These are phyloP conservation scores for Mesopsocus fuscifrons DNA, from an alignment of 2,888 invertebrate genomes.

Conservation along the genomic window DNA sequence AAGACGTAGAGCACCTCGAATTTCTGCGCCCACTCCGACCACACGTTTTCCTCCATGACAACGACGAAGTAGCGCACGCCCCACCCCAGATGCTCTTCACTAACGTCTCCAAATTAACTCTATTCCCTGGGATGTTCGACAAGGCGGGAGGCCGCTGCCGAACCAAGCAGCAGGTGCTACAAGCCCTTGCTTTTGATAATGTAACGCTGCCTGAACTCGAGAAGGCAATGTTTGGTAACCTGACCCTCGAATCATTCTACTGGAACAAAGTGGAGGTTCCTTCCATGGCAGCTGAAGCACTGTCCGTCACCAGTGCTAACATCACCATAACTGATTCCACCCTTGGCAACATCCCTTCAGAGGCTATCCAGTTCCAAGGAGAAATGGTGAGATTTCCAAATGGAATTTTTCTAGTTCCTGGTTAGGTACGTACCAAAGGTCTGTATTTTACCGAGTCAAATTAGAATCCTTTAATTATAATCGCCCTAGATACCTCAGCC, in stretches of 20 bases:
- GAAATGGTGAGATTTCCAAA: background rate
- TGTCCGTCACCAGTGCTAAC: background rate
- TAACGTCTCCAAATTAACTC: background rate
- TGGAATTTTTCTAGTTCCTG: no score
- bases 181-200: background rate
- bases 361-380: background rate
- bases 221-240: background rate
- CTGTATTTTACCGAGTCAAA: no score
- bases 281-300: background rate
- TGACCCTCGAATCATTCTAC: background rate
- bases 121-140: constrained; percentile 1
- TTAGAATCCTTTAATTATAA: no score
- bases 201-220: background rate
- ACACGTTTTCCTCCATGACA: background rate
- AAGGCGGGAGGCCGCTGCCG: background rate
- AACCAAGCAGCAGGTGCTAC: background rate
- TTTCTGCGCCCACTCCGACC: background rate
- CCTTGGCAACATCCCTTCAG: background rate
- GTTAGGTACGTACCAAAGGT: no score
- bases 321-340: background rate
- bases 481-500: no score
- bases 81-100: background rate
- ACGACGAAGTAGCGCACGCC: constrained; percentile 1
- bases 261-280: background rate
- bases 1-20: background rate